A percentile compares a stretch with the other conserved stretches of the same genome.
These are phyloP conservation scores for Ennomos erosarius DNA, from an alignment of 2,888 invertebrate species.

Conservation along the genomic window DNA sequence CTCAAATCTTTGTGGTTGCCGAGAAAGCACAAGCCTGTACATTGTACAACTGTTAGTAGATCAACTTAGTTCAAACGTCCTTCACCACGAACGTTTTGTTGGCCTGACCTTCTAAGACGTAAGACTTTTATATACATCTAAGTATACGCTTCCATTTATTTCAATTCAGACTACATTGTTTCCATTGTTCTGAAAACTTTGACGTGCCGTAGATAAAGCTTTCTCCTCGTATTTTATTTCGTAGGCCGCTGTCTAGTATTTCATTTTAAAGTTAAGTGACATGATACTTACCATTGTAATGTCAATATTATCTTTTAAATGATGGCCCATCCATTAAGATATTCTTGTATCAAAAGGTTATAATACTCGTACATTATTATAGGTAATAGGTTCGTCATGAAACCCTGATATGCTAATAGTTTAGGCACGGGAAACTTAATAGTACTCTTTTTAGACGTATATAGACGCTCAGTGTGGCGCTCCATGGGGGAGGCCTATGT, in stretches of 20 bases:
- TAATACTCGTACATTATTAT: too few species aligned
- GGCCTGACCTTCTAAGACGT: slow-evolving; percentile 14
- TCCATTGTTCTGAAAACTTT: slow-evolving; percentile 22
- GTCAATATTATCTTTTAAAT: slow-evolving; percentile 10
- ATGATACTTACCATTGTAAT: slow-evolving; percentile 1
- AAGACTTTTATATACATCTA: too few species aligned
- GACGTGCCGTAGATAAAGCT: slow-evolving; percentile 1
- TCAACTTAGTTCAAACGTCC: slow-evolving; percentile 2
- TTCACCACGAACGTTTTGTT: slow-evolving; percentile 8
- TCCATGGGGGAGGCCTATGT: too few species aligned
- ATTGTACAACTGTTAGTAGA: too few species aligned
- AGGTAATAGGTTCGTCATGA: too few species aligned
- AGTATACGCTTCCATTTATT: slow-evolving; percentile 15
- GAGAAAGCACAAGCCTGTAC: too few species aligned
- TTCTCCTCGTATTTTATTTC: slow-evolving; percentile 19
- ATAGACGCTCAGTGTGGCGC: too few species aligned
- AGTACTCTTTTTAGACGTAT: too few species aligned
- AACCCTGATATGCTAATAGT: too few species aligned
- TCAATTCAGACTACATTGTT: slow-evolving; percentile 24
- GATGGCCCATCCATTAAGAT: background rate
- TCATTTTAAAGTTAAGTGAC: slow-evolving; percentile 20
- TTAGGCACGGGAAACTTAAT: too few species aligned
- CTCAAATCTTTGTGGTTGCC: too few species aligned
- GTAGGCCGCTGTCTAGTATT: background rate
- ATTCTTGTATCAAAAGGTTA: slow-evolving; percentile 2